Percentiles rank a stretch among this genome's conserved stretches.
These are phyloP conservation scores for Chionis minor DNA, from an alignment of 2,113 vertebrate species.

Conservation along the genomic window DNA sequence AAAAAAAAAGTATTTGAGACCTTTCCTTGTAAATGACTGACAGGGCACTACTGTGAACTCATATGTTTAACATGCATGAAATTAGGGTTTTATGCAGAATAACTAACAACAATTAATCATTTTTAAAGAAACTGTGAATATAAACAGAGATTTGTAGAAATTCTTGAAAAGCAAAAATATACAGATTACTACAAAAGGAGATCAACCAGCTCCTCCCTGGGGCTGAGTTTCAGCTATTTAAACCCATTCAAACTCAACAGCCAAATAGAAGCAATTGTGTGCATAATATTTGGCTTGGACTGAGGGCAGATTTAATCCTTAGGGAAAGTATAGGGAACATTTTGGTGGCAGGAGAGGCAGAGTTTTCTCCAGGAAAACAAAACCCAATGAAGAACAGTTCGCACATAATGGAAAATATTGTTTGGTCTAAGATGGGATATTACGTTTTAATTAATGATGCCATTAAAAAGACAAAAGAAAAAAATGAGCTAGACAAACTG, in stretches of 20 bases:
- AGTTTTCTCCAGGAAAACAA: neutral
- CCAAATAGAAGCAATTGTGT: neutral
- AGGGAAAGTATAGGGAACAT: neutral
- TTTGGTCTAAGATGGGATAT: neutral
- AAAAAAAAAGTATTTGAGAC: conserved; percentile 14
- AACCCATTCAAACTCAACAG: neutral
- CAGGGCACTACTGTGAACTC: neutral
- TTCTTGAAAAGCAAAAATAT: conserved; percentile 14
- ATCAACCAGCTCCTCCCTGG: neutral
- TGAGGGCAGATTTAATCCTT: neutral
- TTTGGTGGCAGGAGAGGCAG: neutral
- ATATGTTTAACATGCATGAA: conserved; percentile 39
- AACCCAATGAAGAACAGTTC: neutral
- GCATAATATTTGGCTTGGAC: neutral
- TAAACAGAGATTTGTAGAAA: conserved; percentile 36
- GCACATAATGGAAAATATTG: neutral
- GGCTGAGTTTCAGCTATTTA: neutral
- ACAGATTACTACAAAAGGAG: neutral
- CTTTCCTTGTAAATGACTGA: conserved; percentile 27
- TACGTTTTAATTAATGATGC: neutral
- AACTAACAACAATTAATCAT: conserved; percentile 32
- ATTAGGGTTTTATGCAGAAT: conserved; percentile 15
- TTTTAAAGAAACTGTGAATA: conserved; percentile 50
- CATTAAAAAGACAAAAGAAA: neutral
- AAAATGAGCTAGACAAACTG: neutral